Base-by-base conservation (phyloP, 1,140 invertebrate species). In the Trypoxylus dichotomus region DNA sequence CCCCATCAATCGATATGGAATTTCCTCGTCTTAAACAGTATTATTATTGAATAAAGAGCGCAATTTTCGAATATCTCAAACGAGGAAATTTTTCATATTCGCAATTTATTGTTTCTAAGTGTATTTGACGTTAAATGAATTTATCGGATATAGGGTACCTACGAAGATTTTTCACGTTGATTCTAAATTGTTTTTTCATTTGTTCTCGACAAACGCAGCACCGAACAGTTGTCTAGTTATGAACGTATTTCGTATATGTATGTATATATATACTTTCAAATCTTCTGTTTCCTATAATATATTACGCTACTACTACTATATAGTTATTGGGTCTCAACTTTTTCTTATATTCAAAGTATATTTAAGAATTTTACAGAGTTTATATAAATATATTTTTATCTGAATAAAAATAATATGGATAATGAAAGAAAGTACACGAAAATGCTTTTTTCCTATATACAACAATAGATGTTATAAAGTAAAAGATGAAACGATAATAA, bases 321-420 rank as follows among this genome's bases (percentile, higher is more conserved):
- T 68, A 68, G 60, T 68, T 68, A 68, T 68, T 68, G 60, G 60
- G 60, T 68, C 60, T 68, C 60, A 68, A 68, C 27, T 68, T 68
- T 68, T 29, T 24, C 27, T 68, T 29, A 68, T 25, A 68, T 68
- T 27, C 27, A 68, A 25, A 24, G 27, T 68, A 68, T 68, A 68
- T 24, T 68, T 68, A 68, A 68, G 60, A 68, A 68, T 68, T 68
- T 68, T 68, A 68, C 60, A 68, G 60, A 68, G 60, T 68, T 68
- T 68, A 68, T 68, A 68, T 68, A 29, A 54, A 68, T 68, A 68
- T 68, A 68, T 68, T 68, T 68, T 68, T 68, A 68, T 68, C 60
- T 25, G 60, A 68, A 68, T 68, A 24, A 68, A 43, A 54, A 54
- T n/a, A 19, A 54, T 5, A n/a, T 54, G 19, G 19, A 54, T 19